These are phyloP conservation scores for Siniperca chuatsi DNA, from an alignment of 2,113 vertebrate genomes.

Conservation along the genomic window DNA sequence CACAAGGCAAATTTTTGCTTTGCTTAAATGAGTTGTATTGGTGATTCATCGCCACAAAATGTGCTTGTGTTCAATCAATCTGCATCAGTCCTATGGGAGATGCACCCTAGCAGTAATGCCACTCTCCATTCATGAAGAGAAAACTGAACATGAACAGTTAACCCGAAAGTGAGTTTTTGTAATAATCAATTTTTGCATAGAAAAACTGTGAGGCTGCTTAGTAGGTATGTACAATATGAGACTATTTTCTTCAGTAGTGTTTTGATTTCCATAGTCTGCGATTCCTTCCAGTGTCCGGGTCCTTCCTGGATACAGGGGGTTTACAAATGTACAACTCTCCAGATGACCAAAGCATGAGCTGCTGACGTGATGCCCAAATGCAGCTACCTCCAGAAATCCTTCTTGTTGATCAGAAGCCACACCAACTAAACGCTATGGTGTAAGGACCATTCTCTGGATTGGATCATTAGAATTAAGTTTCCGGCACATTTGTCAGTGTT, in stretches of 20 bases:
- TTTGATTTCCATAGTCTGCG: not conserved
- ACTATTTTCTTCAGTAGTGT: not conserved
- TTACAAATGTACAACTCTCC: not conserved
- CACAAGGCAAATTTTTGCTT: not conserved
- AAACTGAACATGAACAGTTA: not conserved
- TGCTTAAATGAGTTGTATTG: not conserved
- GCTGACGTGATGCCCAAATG: not conserved
- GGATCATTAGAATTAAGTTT: not conserved
- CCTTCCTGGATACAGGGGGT: not conserved
- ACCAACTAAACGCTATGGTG: not conserved
- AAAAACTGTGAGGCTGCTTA: not conserved
- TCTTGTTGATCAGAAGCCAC: not conserved
- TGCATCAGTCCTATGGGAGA: not conserved
- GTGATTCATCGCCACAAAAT: not conserved
- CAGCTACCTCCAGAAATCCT: conserved; percentile 1
- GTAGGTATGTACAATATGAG: not conserved
- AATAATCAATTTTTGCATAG: not conserved
- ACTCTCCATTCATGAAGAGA: not conserved
- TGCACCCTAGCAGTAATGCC: not conserved
- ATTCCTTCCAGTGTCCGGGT: not conserved
- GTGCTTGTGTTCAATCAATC: not conserved
- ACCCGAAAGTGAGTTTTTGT: no score
- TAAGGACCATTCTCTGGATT: not conserved
- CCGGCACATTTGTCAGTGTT: not conserved
- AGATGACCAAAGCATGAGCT: not conserved